phyloP scores from a whole-genome alignment of 2,113 vertebrate species.

The Ancistrus triradiatus region DNA sequence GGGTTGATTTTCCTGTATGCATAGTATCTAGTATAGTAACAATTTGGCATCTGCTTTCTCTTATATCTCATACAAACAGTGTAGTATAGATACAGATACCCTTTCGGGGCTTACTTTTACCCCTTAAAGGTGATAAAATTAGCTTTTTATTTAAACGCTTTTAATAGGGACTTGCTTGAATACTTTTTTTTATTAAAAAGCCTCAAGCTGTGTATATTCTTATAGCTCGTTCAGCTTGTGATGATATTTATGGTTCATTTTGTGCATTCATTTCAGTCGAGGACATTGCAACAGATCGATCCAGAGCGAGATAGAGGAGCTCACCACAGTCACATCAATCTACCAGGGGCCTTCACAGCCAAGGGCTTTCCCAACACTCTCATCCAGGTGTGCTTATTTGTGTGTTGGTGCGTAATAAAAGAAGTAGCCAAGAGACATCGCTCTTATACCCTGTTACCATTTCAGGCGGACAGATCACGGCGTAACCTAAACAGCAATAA shows the following conservation, averaged over 20 bases:
- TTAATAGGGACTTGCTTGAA: too few relatives aligned
- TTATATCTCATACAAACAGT: too few relatives aligned
- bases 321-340: conserved; percentile 54
- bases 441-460: background rate
- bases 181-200: too few relatives aligned
- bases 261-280: conserved; percentile 13
- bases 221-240: too few relatives aligned
- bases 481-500: conserved; percentile 27
- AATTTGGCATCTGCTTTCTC: too few relatives aligned
- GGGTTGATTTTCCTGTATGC: too few relatives aligned
- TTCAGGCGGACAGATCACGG: conserved; percentile 31
- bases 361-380: conserved; percentile 68
- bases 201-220: too few relatives aligned
- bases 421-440: background rate
- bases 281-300: conserved; percentile 2
- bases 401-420: background rate
- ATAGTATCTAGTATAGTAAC: too few relatives aligned
- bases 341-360: conserved; percentile 60
- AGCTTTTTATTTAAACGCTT: too few relatives aligned
- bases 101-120: too few relatives aligned
- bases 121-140: too few relatives aligned
- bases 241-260: background rate
- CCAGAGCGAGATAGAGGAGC: conserved; percentile 54
- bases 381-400: conserved; percentile 61
- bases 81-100: too few relatives aligned